phyloP scores from a whole-genome alignment of 2,797 vertebrate species.

The Parauchenoglanis ngamensis region DNA sequence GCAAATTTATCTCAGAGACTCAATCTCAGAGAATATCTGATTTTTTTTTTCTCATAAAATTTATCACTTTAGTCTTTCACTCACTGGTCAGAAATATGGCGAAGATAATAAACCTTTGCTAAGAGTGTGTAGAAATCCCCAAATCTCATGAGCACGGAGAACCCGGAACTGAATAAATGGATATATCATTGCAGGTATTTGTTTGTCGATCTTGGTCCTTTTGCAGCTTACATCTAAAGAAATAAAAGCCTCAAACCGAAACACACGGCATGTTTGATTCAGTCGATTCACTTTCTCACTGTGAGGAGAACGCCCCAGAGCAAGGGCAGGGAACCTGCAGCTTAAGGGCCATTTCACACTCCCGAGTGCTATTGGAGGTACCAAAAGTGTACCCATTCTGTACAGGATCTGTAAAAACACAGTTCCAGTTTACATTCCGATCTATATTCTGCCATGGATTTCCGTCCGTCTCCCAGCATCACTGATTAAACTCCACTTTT shows the following conservation, averaged over 20 bases:
- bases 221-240: too few species aligned
- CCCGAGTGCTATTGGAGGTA: not conserved
- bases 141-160: not conserved
- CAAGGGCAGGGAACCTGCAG: not conserved
- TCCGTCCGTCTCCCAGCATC: not conserved
- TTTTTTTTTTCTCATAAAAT: too few species aligned
- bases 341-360: not conserved
- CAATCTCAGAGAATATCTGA: too few species aligned
- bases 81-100: not conserved
- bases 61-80: too few species aligned
- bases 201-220: too few species aligned
- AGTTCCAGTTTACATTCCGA: slow-evolving; percentile 22
- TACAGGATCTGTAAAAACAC: not conserved
- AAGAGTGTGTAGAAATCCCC: not conserved
- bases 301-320: not conserved
- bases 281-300: not conserved
- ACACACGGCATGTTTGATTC: not conserved
- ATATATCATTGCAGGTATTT: not conserved
- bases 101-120: not conserved
- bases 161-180: not conserved
- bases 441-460: not conserved
- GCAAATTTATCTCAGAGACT: too few species aligned
- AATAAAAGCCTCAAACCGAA: too few species aligned
- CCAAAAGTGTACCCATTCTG: not conserved
- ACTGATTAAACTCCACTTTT: slow-evolving; percentile 29